Evolutionary conservation across 2,797 vertebrate species (phyloP), one percentile per base, ranked within the genome.

Genomic region (Mormyrus hasselquistii): DNA sequence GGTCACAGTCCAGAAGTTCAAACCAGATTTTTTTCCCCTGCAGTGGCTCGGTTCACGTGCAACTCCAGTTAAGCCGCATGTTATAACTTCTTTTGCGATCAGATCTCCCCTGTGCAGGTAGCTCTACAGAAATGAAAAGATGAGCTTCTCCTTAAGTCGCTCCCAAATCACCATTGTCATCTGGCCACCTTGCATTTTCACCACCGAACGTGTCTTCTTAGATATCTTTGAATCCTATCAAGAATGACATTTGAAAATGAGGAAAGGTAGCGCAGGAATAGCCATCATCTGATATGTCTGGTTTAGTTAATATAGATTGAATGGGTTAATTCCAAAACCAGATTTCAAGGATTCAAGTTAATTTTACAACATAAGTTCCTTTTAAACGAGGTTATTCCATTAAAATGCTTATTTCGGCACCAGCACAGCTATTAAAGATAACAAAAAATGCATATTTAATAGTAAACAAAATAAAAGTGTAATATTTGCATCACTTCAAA

Each of bases 131-230:
- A 69, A 14, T 69, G 98, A 98, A 91, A 98, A 96, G 94, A 99
- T 97, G 90, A 99, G 97, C 91, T 99, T 99, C 91, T 99, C 96
- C 94, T 99, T 99, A 91, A 99, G 99, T 91, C 98, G 94, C 34
- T 99, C 98, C 98, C 98, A 99, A 95, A 99, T 99, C 89, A 99
- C 96, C 0, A 97, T 94, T 0, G 99, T 99, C 99, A 99, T 99
- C 93, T 99, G 98, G 92, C 99, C 99, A 92, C 98, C 98, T 95
- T 99, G 97, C 98, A 99, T 98, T 96, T 99, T 98, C 91, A 99
- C 99, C 92, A 99, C 97, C 0, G 98, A 97, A 10, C 98, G 97
- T 0, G 99, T 99, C 96, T 99, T 99, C 92, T 93, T 95, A 90
- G 97, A 97, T 98, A 99, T 99, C 91, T 94, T 96, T 82, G 90